Conservation (phyloP, 2,888 invertebrate species). For the Meloe dianella region DNA sequence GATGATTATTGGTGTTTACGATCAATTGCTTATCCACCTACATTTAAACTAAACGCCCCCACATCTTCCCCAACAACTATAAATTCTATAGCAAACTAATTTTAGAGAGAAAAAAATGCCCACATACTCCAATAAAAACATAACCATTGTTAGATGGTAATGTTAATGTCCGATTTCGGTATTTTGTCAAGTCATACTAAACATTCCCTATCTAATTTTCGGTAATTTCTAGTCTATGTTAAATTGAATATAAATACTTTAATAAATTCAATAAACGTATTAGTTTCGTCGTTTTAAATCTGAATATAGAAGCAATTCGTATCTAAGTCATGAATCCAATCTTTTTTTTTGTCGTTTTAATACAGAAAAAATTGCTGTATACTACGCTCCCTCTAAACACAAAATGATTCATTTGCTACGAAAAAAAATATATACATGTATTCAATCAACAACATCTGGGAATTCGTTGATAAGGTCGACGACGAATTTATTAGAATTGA, state of each 20-base stretch:
- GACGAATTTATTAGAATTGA: neutral
- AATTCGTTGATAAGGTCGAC: neutral
- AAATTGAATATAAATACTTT: neutral
- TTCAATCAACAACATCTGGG: slow-evolving; percentile 3
- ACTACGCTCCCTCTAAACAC: neutral
- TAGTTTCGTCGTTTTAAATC: neutral
- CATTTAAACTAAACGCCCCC: neutral
- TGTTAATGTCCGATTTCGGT: slow-evolving; percentile 3
- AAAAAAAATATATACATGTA: neutral
- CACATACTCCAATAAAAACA: neutral
- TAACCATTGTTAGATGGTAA: neutral
- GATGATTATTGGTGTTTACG: neutral
- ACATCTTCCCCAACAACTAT: neutral
- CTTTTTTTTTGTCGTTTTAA: neutral
- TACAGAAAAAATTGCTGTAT: neutral
- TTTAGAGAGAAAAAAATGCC: neutral
- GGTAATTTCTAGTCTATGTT: slow-evolving; percentile 6
- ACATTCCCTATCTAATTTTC: neutral
- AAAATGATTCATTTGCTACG: neutral
- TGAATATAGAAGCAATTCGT: neutral
- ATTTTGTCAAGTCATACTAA: slow-evolving; percentile 6
- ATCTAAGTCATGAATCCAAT: neutral
- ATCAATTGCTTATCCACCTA: neutral
- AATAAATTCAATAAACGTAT: slow-evolving; percentile 8
- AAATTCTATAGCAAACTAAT: neutral